Percentiles rank a stretch among this genome's conserved stretches.
These are phyloP conservation scores for Motacilla tschutschensis DNA, from an alignment of 2,113 vertebrate species.

Conservation along the genomic window DNA sequence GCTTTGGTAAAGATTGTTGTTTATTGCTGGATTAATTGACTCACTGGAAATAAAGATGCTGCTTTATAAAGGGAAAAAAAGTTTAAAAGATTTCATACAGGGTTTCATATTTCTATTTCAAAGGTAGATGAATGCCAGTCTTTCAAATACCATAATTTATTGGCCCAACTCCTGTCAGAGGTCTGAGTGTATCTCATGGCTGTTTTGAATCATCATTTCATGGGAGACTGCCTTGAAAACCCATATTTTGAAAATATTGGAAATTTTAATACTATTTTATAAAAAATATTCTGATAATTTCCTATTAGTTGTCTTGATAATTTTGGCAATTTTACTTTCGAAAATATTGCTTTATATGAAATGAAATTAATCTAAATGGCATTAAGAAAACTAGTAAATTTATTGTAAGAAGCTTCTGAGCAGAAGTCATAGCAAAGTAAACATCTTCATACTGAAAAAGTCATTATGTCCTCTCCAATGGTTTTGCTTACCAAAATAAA, in stretches of 20 bases:
- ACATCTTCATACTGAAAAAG: background rate
- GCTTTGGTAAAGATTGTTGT: background rate
- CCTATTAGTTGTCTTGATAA: background rate
- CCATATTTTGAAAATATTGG: background rate
- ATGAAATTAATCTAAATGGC: background rate
- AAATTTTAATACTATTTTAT: background rate
- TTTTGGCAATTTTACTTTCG: background rate
- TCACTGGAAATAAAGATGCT: background rate
- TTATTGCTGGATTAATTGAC: background rate
- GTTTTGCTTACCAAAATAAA: background rate
- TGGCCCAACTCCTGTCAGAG: background rate
- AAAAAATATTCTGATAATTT: background rate
- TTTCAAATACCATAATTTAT: background rate
- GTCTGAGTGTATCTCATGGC: background rate
- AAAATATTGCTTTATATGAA: background rate
- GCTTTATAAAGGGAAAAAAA: background rate
- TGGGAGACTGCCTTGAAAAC: background rate
- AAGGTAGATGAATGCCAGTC: background rate
- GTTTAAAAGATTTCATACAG: background rate
- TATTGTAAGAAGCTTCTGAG: background rate
- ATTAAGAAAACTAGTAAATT: background rate
- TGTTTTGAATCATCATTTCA: background rate
- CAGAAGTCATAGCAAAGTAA: background rate
- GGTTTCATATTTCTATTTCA: background rate
- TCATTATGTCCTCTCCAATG: background rate